Base-by-base conservation (phyloP, 2,888 invertebrate species). In the Sphaerophoria taeniata region DNA sequence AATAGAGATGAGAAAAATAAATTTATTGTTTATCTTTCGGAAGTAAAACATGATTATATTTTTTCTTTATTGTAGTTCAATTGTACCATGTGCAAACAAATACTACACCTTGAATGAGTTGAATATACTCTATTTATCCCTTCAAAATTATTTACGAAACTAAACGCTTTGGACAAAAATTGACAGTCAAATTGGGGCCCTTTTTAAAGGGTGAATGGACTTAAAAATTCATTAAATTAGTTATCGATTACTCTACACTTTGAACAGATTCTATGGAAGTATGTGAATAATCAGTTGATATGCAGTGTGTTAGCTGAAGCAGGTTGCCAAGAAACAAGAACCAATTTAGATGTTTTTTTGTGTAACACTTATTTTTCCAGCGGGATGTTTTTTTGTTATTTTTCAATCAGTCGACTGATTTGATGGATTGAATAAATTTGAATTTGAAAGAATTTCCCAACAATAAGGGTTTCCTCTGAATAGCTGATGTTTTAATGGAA, bases 21-120 rank as follows among this genome's bases (percentile, higher is more conserved):
- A 80, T 63, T 51, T 75, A 71, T 81, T 75, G 75, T 75, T 71
- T 81, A 81, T 63, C 47, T 61, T 70, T 43, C 12, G 14, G n/a
- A 56, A 74, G 34, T 43, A 80, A 58, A 75, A 70, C 70, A 31
- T 63, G 56, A 65, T 69, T 70, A 51, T 58, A 34, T 71, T 78
- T 39, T 76, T 58, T 74, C 33, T 75, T 75, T 33, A 71, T 24
- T 24, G 80, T 70, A 71, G 75, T 71, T 75, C 51, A 70, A 77
- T 56, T 61, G 67, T 81, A 71, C 12, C 36, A 24, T 61, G 5
- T 5, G 69, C 72, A 73, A 60, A 76, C 34, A 14, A 56, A 34
- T 1, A 34, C 24, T 34, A 56, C 56, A 56, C 56, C 9, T 7
- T 14, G n/a, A 14, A 1, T 34, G 34, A 14, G 3, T n/a, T 7